Conservation (phyloP, 1,140 invertebrate genomes). For the Procambarus virginalis region DNA sequence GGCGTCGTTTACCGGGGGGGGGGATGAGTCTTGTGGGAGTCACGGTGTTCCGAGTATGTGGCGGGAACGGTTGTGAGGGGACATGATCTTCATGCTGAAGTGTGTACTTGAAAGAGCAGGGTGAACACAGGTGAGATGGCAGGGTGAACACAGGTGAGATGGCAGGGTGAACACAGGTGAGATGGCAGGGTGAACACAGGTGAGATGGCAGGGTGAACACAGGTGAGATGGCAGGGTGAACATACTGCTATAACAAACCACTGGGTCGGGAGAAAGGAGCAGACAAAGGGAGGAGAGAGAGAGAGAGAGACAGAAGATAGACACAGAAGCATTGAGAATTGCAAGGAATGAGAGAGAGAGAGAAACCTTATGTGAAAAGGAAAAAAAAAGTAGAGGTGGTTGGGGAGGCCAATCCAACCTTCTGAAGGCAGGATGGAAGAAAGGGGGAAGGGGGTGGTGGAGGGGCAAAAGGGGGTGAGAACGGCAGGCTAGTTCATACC, state of each 20-base stretch:
- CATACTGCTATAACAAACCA: too few relatives aligned
- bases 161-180: too few relatives aligned
- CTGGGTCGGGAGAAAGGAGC: background rate
- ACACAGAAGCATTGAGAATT: too few relatives aligned
- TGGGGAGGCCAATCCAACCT: background rate
- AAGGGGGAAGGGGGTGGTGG: background rate
- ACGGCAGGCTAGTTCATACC: conserved; percentile 2
- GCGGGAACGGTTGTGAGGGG: background rate
- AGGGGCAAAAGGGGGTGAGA: background rate
- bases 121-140: background rate
- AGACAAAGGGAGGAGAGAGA: background rate
- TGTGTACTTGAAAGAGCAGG: background rate
- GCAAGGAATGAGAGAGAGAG: too few relatives aligned
- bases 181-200: background rate
- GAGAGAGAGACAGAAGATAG: background rate
- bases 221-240: too few relatives aligned
- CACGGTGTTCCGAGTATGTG: background rate
- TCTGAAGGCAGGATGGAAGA: too few relatives aligned
- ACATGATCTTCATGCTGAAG: too few relatives aligned
- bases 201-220: too few relatives aligned
- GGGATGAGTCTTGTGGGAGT: background rate
- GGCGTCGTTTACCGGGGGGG: background rate
- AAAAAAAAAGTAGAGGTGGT: background rate
- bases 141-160: too few relatives aligned
- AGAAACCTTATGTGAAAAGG: background rate